These are phyloP conservation scores for Caenorhabditis tropicalis DNA, from an alignment of 1,140 invertebrate species.

Conservation along the genomic window DNA sequence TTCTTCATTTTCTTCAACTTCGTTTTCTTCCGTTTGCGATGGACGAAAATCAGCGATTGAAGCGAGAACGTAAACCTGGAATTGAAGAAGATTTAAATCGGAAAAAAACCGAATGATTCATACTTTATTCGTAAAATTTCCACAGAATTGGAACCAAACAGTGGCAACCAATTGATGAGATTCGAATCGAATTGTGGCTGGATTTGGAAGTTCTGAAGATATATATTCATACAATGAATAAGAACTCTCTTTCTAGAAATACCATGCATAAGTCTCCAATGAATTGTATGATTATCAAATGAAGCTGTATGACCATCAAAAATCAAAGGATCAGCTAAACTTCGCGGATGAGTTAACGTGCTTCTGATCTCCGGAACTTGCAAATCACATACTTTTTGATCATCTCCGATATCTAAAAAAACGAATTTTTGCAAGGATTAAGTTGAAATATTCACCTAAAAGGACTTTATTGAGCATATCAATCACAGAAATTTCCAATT, in stretches of 20 bases:
- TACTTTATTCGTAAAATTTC: constrained; percentile 70
- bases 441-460: too few relatives aligned
- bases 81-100: too few relatives aligned
- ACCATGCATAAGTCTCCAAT: constrained; percentile 71
- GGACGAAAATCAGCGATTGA: constrained; percentile 63
- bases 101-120: background rate
- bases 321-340: constrained; percentile 50
- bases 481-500: constrained; percentile 59
- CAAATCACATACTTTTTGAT: constrained; percentile 67
- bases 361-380: constrained; percentile 70
- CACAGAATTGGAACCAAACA: constrained; percentile 71
- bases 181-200: constrained; percentile 63
- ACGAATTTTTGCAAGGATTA: too few relatives aligned
- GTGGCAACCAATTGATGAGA: constrained; percentile 65
- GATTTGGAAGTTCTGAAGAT: constrained; percentile 68
- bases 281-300: constrained; percentile 69
- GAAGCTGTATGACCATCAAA: constrained; percentile 67
- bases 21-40: constrained; percentile 37
- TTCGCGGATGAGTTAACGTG: constrained; percentile 66
- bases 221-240: too few relatives aligned
- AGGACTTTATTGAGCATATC: constrained; percentile 69
- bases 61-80: constrained; percentile 65
- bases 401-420: constrained; percentile 66
- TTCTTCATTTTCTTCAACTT: constrained; percentile 52
- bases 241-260: too few relatives aligned